These are phyloP conservation scores for Bungarus multicinctus DNA, from an alignment of 2,113 vertebrate species.

Conservation along the genomic window DNA sequence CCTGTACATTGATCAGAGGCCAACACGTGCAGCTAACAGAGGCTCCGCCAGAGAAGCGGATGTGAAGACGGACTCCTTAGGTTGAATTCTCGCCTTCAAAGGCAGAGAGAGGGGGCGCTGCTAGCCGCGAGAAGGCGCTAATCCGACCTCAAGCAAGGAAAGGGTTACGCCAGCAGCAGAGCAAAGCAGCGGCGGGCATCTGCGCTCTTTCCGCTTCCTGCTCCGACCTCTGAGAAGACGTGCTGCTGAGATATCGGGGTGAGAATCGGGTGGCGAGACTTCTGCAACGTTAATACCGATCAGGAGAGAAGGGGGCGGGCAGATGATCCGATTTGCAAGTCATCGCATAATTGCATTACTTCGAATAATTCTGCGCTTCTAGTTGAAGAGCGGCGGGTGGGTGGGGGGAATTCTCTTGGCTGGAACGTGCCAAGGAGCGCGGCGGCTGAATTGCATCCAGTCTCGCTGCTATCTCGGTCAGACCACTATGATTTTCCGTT, in stretches of 20 bases:
- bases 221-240: background rate
- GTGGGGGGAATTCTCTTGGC: background rate
- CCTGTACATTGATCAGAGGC: background rate
- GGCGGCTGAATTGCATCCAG: background rate
- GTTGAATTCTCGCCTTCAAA: background rate
- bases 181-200: background rate
- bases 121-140: background rate
- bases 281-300: background rate
- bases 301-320: background rate
- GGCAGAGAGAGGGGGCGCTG: background rate
- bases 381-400: background rate
- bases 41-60: background rate
- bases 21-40: background rate
- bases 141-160: background rate
- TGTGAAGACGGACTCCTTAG: too few relatives aligned
- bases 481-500: background rate
- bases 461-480: background rate
- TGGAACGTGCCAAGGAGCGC: background rate
- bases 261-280: rapidly evolving
- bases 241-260: background rate
- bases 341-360: background rate
- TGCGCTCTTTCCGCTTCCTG: constrained; percentile 13
- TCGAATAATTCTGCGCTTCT: background rate
- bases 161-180: background rate
- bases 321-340: too few relatives aligned